phyloP scores from a whole-genome alignment of 2,888 invertebrate species.

The Piscicola geometra region DNA sequence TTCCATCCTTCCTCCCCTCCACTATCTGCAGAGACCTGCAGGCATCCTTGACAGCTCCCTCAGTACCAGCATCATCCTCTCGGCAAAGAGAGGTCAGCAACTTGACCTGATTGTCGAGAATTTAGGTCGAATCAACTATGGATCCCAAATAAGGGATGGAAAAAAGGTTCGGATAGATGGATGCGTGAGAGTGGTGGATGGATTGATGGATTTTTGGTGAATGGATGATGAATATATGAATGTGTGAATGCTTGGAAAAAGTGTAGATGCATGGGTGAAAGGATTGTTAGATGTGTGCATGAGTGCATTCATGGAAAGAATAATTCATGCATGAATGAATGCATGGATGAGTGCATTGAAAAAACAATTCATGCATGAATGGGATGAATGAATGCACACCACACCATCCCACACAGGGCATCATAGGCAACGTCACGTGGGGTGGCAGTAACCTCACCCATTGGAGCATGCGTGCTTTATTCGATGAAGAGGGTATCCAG shows the following conservation, averaged over 20 bases:
- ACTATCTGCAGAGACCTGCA: slow-evolving; percentile 39
- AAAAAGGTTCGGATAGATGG: slow-evolving; percentile 46
- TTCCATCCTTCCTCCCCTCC: no score
- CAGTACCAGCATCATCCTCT: slow-evolving; percentile 45
- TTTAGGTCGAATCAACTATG: slow-evolving; percentile 58
- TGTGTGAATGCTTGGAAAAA: no score
- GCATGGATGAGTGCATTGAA: no score
- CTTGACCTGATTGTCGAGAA: slow-evolving; percentile 60
- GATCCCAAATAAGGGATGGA: slow-evolving; percentile 49
- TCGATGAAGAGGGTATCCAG: slow-evolving; percentile 33
- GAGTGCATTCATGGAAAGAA: no score
- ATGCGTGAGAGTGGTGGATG: no score
- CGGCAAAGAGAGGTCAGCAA: slow-evolving; percentile 46
- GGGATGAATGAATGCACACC: no score
- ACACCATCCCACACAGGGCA: slow-evolving; percentile 37
- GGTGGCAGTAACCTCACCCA: slow-evolving; percentile 58
- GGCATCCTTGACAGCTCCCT: slow-evolving; percentile 49
- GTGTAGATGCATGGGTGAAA: no score
- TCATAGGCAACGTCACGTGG: slow-evolving; percentile 37
- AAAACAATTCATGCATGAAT: no score
- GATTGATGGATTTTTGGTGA: slow-evolving; percentile 47
- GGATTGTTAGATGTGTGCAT: no score
- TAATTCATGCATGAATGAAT: no score
- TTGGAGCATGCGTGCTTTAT: slow-evolving; percentile 63
- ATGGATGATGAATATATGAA: no score